A percentile compares a stretch with the other conserved stretches of the same genome.
Evolutionary conservation across 1,140 invertebrate species (phyloP).

Genomic region (Pogonomyrmex barbatus): DNA sequence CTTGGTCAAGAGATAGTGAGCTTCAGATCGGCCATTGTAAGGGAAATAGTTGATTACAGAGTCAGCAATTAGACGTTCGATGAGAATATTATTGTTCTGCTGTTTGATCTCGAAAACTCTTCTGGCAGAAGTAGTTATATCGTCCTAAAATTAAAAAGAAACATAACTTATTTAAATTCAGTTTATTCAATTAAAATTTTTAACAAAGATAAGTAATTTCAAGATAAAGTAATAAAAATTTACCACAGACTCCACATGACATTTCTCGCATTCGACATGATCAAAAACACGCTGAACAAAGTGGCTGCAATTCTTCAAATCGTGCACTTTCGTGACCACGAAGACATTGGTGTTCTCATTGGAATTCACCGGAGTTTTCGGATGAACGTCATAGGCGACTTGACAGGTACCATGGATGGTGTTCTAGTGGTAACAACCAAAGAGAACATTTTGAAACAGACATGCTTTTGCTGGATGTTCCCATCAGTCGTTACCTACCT

Average conservation of each 20-base stretch:
- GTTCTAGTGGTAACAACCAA: slow-evolving; percentile 87
- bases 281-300: slow-evolving; percentile 70
- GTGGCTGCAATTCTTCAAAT: slow-evolving; percentile 75
- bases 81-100: slow-evolving; percentile 71
- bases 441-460: slow-evolving; percentile 84
- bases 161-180: slow-evolving; percentile 17
- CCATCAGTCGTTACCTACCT: slow-evolving; percentile 86
- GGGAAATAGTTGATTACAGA: slow-evolving; percentile 82
- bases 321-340: slow-evolving; percentile 75
- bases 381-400: slow-evolving; percentile 77
- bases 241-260: slow-evolving; percentile 72
- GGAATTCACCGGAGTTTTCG: slow-evolving; percentile 30
- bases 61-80: slow-evolving; percentile 77
- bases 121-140: slow-evolving; percentile 75
- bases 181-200: background rate
- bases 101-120: slow-evolving; percentile 78
- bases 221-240: slow-evolving; percentile 1
- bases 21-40: slow-evolving; percentile 79
- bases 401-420: slow-evolving; percentile 80
- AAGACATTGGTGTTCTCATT: slow-evolving; percentile 46
- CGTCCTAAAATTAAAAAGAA: slow-evolving; percentile 69
- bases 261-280: slow-evolving; percentile 68
- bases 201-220: background rate
- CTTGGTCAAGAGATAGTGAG: slow-evolving; percentile 82
- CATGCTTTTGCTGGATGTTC: slow-evolving; percentile 78